phyloP scores from a whole-genome alignment of 2,797 vertebrate genomes.

The Rhynchotus rufescens region DNA sequence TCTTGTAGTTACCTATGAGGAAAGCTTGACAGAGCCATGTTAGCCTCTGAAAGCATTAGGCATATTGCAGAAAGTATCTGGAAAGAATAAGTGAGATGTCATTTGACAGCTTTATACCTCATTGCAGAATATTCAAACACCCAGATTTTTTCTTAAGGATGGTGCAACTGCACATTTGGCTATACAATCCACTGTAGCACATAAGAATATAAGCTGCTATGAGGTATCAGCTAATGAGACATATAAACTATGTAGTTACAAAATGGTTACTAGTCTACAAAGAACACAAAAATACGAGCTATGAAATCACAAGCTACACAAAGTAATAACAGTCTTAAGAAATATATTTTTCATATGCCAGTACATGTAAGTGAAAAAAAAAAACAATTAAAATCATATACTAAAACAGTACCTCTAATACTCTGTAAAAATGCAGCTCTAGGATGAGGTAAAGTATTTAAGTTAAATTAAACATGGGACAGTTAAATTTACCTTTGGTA shows the following conservation, averaged over 20 bases:
- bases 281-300: not conserved
- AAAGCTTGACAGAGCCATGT: not conserved
- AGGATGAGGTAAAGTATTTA: rapidly evolving
- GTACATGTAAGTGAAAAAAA: rapidly evolving
- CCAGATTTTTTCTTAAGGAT: not conserved
- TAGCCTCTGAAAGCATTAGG: no score
- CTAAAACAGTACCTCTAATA: not conserved
- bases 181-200: not conserved
- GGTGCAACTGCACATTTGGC: not conserved
- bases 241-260: not conserved
- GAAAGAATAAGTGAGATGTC: not conserved
- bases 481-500: not conserved
- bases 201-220: not conserved
- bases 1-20: rapidly evolving
- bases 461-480: not conserved
- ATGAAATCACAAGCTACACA: not conserved
- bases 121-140: not conserved
- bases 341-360: not conserved
- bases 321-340: not conserved
- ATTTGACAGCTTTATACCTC: not conserved
- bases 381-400: not conserved
- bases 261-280: not conserved
- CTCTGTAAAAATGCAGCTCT: not conserved
- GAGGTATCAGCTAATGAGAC: not conserved
- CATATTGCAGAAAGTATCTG: no score